Evolutionary conservation across 2,797 vertebrate genomes (phyloP).

Genomic region (Gallinago stenura): DNA sequence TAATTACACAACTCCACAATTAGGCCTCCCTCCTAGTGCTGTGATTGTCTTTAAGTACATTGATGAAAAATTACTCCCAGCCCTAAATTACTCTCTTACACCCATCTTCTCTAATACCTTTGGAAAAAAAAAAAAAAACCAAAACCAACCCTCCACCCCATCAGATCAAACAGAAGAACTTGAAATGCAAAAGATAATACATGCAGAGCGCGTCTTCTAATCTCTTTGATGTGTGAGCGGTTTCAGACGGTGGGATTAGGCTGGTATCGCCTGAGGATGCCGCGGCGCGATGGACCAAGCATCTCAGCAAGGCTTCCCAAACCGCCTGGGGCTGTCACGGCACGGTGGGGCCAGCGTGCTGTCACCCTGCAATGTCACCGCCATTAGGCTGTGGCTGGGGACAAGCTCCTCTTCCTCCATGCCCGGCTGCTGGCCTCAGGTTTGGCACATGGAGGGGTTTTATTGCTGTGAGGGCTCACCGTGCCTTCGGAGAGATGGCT

Average conservation of each 20-base stretch:
- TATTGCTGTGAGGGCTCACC: background rate
- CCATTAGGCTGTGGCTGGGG: background rate
- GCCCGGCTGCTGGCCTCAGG: background rate
- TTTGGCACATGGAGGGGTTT: background rate
- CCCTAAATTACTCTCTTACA: conserved; percentile 32
- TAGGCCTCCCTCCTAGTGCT: conserved; percentile 66
- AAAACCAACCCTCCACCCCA: background rate
- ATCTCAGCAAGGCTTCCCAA: background rate
- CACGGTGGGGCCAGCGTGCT: accelerated
- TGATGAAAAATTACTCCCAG: conserved; percentile 58
- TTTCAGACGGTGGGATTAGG: background rate
- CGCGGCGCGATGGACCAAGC: background rate
- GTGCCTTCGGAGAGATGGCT: accelerated
- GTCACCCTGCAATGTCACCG: accelerated
- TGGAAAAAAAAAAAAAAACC: background rate
- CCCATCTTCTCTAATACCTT: conserved; percentile 30
- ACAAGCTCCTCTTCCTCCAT: background rate
- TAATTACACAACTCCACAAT: conserved; percentile 76
- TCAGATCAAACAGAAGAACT: conserved; percentile 17
- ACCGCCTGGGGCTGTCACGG: accelerated
- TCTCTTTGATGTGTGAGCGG: background rate
- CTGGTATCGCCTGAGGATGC: background rate
- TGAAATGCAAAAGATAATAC: background rate
- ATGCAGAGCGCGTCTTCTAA: background rate
- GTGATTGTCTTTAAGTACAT: conserved; percentile 66